Conservation (phyloP, 2,113 vertebrate genomes). For the Bos indicus region DNA sequence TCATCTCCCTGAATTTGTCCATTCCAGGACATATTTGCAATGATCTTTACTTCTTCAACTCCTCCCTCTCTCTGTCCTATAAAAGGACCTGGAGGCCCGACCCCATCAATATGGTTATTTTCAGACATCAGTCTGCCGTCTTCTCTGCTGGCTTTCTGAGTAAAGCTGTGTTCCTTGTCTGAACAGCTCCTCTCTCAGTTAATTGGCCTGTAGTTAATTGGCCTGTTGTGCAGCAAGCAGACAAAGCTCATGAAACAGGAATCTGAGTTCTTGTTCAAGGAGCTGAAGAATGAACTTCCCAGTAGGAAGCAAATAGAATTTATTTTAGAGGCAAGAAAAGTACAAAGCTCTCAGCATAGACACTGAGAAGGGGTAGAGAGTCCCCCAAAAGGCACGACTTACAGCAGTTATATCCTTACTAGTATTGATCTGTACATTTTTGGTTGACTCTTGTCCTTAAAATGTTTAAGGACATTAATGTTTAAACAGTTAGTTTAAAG, state of each 20-base stretch:
- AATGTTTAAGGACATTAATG: not conserved
- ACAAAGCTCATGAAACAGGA: not conserved
- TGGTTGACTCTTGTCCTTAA: not conserved
- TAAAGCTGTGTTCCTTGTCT: not conserved
- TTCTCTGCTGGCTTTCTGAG: not conserved
- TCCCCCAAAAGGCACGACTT: not conserved
- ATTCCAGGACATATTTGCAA: not conserved
- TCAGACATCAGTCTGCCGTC: not conserved
- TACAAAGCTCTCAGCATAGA: not conserved
- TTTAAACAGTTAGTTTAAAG: not conserved
- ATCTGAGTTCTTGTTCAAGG: not conserved
- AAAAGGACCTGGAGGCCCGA: not conserved
- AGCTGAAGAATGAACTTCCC: not conserved
- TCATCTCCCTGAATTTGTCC: not conserved
- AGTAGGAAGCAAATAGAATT: not conserved
- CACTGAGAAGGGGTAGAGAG: not conserved
- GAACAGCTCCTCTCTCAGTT: not conserved
- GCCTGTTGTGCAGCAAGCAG: not conserved
- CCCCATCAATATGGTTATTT: not conserved
- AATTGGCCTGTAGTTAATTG: not conserved
- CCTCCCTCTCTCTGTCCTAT: not conserved
- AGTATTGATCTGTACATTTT: not conserved
- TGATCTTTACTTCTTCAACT: not conserved
- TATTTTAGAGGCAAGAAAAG: not conserved
- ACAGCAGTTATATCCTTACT: not conserved